Evolutionary conservation across 2,888 invertebrate genomes (phyloP).

Genomic region (Elaeidobius kamerunicus): DNA sequence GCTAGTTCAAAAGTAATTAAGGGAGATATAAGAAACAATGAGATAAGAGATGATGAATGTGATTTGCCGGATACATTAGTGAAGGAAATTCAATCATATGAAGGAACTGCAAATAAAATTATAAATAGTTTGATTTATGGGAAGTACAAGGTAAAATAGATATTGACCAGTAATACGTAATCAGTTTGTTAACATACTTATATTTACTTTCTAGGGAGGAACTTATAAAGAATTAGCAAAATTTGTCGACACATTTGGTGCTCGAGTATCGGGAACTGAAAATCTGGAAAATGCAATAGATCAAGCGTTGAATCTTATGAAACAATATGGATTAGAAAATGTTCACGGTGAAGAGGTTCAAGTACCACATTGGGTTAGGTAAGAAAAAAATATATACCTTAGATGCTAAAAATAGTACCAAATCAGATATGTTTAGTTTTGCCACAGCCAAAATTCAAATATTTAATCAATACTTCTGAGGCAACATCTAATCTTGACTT

Average conservation of each 20-base stretch:
- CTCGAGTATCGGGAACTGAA: slow-evolving; percentile 52
- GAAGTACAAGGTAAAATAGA: slow-evolving; percentile 33
- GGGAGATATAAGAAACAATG: slow-evolving; percentile 16
- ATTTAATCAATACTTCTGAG: no score
- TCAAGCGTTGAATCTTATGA: slow-evolving; percentile 53
- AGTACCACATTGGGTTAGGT: slow-evolving; percentile 60
- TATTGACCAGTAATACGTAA: neutral
- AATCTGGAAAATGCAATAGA: slow-evolving; percentile 57
- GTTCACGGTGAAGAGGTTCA: slow-evolving; percentile 68
- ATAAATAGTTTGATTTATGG: slow-evolving; percentile 41
- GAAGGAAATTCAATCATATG: slow-evolving; percentile 57
- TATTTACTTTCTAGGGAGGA: slow-evolving; percentile 29
- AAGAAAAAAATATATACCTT: no score
- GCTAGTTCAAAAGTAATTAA: slow-evolving; percentile 9
- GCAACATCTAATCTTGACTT: no score
- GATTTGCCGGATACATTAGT: slow-evolving; percentile 52
- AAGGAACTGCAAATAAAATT: slow-evolving; percentile 39
- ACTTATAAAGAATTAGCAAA: slow-evolving; percentile 48
- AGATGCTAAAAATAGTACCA: no score
- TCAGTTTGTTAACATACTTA: neutral
- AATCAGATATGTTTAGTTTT: no score
- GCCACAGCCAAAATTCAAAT: no score
- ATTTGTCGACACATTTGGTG: slow-evolving; percentile 55
- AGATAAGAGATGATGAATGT: slow-evolving; percentile 40
- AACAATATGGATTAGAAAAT: slow-evolving; percentile 55